Percentiles rank a stretch among this genome's conserved stretches.
phyloP scores from a whole-genome alignment of 2,888 invertebrate genomes.

The Piscicola geometra region DNA sequence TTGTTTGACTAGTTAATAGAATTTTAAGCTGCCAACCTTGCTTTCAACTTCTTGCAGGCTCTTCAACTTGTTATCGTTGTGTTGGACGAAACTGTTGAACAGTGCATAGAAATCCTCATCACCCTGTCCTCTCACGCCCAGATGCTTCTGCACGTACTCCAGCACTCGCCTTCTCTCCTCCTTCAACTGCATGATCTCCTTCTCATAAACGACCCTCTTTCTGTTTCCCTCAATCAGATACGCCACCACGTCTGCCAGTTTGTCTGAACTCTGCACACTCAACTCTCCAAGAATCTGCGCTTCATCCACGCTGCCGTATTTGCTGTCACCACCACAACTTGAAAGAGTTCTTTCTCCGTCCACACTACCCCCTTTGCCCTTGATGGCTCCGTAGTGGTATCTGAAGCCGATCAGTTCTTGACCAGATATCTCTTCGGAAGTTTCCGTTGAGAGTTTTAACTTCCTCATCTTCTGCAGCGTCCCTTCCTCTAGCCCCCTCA shows the following conservation, averaged over 20 bases:
- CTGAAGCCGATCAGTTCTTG: background rate
- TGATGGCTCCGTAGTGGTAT: background rate
- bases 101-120: background rate
- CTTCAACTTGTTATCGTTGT: background rate
- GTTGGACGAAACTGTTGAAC: background rate
- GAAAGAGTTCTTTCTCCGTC: background rate
- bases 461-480: background rate
- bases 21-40: background rate
- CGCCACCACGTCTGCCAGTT: background rate
- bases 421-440: too few relatives aligned
- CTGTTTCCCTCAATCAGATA: constrained; percentile 9
- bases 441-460: too few relatives aligned
- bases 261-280: background rate
- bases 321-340: background rate
- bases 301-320: background rate
- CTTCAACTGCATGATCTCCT: background rate
- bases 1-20: too few relatives aligned
- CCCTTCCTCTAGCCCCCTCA: background rate
- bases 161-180: background rate
- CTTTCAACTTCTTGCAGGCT: background rate
- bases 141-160: background rate
- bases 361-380: background rate
- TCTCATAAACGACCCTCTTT: background rate
- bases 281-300: background rate
- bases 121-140: background rate